phyloP scores from a whole-genome alignment of 2,797 vertebrate genomes.

The Microctenopoma stevenorrisi region DNA sequence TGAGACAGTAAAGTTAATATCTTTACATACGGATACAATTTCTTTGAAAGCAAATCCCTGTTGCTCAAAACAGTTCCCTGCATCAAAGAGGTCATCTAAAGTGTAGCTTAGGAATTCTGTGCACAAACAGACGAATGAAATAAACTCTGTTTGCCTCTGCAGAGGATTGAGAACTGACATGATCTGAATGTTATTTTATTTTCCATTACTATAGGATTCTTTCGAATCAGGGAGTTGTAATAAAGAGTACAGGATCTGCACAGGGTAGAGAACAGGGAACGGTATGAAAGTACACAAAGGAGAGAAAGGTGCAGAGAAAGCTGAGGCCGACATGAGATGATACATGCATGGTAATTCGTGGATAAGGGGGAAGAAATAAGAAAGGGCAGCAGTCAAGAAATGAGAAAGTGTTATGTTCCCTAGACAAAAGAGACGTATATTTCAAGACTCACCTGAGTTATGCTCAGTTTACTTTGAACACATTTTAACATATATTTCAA shows the following conservation, averaged over 20 bases:
- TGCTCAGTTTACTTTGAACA: conserved; percentile 53
- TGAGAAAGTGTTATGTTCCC: conserved; percentile 42
- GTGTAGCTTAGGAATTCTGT: conserved; percentile 40
- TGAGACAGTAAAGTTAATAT: conserved; percentile 7
- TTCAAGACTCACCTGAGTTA: conserved; percentile 55
- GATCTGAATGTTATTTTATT: conserved; percentile 53
- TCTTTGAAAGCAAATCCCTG: conserved; percentile 49
- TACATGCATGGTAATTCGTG: conserved; percentile 64
- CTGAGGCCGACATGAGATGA: conserved; percentile 63
- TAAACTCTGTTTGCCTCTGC: conserved; percentile 47
- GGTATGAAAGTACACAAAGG: conserved; percentile 31
- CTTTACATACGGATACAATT: conserved; percentile 26
- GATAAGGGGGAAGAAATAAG: conserved; percentile 37
- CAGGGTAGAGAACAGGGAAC: conserved; percentile 24
- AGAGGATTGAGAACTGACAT: conserved; percentile 50
- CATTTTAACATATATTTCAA: conserved; percentile 55
- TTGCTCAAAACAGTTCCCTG: conserved; percentile 30
- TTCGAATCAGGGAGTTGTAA: conserved; percentile 52
- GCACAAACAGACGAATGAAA: conserved; percentile 27
- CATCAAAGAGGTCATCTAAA: conserved; percentile 55
- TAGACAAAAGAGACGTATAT: conserved; percentile 51
- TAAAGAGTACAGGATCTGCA: conserved; percentile 38
- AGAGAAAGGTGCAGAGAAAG: conserved; percentile 44
- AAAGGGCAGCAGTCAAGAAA: conserved; percentile 42
- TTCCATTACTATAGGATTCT: conserved; percentile 48